Percentiles rank a stretch among this genome's conserved stretches.
Evolutionary conservation across 2,888 invertebrate species (phyloP).

Genomic region (Caenorhabditis virilis): DNA sequence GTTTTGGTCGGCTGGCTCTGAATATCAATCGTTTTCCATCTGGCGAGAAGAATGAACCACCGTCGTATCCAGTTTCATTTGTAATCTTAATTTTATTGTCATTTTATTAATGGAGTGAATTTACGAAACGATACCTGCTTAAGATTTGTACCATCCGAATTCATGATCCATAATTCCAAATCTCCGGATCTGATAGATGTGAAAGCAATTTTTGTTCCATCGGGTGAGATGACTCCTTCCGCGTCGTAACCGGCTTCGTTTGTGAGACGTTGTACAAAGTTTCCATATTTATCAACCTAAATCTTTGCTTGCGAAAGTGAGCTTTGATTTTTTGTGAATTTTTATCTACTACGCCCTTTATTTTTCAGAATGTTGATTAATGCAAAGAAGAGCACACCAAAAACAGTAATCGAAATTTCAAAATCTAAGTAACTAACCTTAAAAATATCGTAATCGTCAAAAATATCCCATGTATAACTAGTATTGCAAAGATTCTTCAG

Average conservation of each 20-base stretch:
- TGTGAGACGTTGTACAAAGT: conserved; percentile 59
- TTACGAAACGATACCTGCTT: conserved; percentile 57
- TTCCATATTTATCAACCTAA: conserved; percentile 61
- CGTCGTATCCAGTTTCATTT: conserved; percentile 62
- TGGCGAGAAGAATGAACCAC: conserved; percentile 65
- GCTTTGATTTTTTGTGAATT: no score
- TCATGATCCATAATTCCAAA: conserved; percentile 61
- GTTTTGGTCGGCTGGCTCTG: conserved; percentile 61
- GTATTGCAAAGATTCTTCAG: conserved; percentile 53
- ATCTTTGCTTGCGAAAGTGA: no score
- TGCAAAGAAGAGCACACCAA: no score
- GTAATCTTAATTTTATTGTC: no score
- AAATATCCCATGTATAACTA: conserved; percentile 64
- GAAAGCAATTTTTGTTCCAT: conserved; percentile 60
- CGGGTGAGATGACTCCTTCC: conserved; percentile 55
- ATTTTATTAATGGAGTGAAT: no score
- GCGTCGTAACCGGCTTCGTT: conserved; percentile 58
- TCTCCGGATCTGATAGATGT: conserved; percentile 59
- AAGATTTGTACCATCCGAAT: conserved; percentile 53
- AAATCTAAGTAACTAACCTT: no score
- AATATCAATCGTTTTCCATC: conserved; percentile 62
- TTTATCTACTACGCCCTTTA: no score
- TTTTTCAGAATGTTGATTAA: no score
- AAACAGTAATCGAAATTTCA: no score
- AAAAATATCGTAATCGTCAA: conserved; percentile 62